These are phyloP conservation scores for Asobara japonica DNA, from an alignment of 1,140 invertebrate species.

Conservation along the genomic window DNA sequence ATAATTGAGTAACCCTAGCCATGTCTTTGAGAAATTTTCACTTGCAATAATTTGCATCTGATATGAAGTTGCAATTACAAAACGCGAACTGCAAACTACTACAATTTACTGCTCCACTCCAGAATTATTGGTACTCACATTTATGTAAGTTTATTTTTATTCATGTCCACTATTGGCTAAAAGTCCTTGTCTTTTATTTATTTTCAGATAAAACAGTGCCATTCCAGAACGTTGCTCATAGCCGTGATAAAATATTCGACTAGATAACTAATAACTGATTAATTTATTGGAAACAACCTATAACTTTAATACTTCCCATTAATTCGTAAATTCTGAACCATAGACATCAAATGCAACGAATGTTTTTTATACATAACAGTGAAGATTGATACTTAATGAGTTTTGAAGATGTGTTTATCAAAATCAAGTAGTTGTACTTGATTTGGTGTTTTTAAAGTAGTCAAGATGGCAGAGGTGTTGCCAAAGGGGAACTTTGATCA, in stretches of 20 bases:
- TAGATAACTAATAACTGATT: constrained; percentile 16
- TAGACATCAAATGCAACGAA: constrained; percentile 27
- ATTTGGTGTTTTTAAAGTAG: background rate
- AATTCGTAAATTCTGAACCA: constrained; percentile 1
- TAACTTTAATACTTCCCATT: constrained; percentile 5
- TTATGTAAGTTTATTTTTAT: background rate
- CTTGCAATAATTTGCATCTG: too few species aligned
- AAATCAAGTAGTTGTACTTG: constrained; percentile 22
- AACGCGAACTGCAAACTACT: too few species aligned
- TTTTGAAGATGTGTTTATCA: constrained; percentile 33
- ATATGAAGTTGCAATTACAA: too few species aligned
- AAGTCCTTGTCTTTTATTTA: constrained; percentile 42
- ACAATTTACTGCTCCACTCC: too few species aligned
- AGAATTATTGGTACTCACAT: background rate
- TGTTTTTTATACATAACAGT: constrained; percentile 26
- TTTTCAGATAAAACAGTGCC: constrained; percentile 57
- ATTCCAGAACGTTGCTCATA: constrained; percentile 59
- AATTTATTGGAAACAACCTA: constrained; percentile 9
- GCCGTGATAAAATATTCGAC: constrained; percentile 53
- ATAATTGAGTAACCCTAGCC: too few species aligned
- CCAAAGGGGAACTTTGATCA: constrained; percentile 52
- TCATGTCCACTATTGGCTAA: background rate
- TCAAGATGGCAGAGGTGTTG: constrained; percentile 50
- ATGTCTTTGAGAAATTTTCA: too few species aligned
- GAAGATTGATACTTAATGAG: constrained; percentile 14